Conservation (phyloP, 2,888 invertebrate genomes). For the Latheticus oryzae region DNA sequence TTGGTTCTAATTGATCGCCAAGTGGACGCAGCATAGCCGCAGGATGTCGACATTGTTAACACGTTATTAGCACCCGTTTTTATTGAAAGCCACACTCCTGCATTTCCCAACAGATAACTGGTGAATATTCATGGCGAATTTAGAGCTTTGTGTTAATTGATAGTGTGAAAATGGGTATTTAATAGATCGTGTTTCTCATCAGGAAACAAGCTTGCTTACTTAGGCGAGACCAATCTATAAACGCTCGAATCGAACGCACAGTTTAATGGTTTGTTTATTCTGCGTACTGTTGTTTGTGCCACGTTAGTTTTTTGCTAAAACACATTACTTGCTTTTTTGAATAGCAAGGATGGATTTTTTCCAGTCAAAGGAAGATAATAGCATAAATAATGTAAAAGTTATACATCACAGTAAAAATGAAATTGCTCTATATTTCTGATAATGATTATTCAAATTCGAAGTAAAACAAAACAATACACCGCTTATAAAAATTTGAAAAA, state of each 20-base stretch:
- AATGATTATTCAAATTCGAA: too few species aligned
- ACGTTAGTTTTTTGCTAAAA: too few species aligned
- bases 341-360: too few species aligned
- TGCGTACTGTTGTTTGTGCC: not conserved
- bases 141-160: slow-evolving; percentile 54
- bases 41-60: slow-evolving; percentile 50
- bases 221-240: slow-evolving; percentile 17
- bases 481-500: too few species aligned
- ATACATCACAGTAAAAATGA: too few species aligned
- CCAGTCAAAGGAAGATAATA: too few species aligned
- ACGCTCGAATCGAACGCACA: slow-evolving; percentile 27
- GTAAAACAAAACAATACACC: too few species aligned
- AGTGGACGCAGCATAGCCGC: slow-evolving; percentile 48
- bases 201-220: slow-evolving; percentile 28
- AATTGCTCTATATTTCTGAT: too few species aligned
- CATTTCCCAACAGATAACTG: slow-evolving; percentile 50
- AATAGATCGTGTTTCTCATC: slow-evolving; percentile 49
- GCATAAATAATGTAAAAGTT: too few species aligned
- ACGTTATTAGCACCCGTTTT: slow-evolving; percentile 50
- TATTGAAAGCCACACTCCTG: slow-evolving; percentile 45
- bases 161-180: slow-evolving; percentile 56
- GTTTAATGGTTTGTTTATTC: slow-evolving; percentile 26
- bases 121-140: slow-evolving; percentile 57
- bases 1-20: slow-evolving; percentile 51
- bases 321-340: too few species aligned